These are phyloP conservation scores for Muraenolepis orangiensis DNA, from an alignment of 2,797 vertebrate species.

Conservation along the genomic window DNA sequence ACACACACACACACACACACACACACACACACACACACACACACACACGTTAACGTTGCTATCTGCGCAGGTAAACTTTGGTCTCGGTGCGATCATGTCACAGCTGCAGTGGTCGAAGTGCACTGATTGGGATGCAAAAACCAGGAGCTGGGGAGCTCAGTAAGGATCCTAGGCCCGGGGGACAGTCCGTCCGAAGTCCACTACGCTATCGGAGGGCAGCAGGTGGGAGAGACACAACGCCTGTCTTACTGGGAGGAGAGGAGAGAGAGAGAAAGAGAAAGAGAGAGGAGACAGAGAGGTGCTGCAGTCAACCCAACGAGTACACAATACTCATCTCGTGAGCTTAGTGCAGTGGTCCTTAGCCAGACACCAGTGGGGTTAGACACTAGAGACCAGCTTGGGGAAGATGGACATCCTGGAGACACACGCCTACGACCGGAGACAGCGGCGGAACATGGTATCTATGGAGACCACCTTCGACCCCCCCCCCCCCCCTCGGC, in stretches of 20 bases:
- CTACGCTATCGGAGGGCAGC: background rate
- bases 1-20: background rate
- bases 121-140: constrained; percentile 37
- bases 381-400: background rate
- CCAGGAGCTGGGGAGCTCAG: constrained; percentile 43
- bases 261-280: background rate
- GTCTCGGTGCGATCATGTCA: constrained; percentile 48
- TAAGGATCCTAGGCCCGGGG: constrained; percentile 67
- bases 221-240: constrained; percentile 31
- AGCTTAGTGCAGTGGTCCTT: background rate
- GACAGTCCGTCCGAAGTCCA: constrained; percentile 71
- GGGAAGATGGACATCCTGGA: constrained; percentile 78
- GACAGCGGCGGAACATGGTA: constrained; percentile 74
- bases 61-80: constrained; percentile 49
- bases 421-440: constrained; percentile 69
- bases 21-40: background rate
- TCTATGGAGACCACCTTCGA: background rate
- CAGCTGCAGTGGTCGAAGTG: constrained; percentile 54
- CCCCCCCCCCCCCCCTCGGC: background rate
- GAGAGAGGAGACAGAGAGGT: background rate
- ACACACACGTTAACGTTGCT: background rate
- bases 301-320: background rate
- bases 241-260: constrained; percentile 1
- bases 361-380: constrained; percentile 1
- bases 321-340: background rate